A percentile compares a stretch with the other conserved stretches of the same genome.
These are phyloP conservation scores for Cephus cinctus DNA, from an alignment of 1,140 invertebrate genomes.

Conservation along the genomic window DNA sequence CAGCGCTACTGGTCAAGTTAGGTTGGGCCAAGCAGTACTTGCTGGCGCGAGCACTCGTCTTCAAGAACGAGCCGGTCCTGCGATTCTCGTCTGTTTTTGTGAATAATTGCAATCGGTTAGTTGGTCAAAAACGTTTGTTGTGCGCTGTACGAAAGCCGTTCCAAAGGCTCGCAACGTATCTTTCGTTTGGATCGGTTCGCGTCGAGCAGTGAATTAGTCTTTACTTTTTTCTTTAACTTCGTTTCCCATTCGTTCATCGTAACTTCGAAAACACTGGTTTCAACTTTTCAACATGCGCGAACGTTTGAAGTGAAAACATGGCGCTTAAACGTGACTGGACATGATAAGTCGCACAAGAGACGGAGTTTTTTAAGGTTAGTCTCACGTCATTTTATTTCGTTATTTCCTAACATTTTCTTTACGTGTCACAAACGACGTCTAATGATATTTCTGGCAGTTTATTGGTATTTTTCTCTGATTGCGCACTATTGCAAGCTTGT, in stretches of 20 bases:
- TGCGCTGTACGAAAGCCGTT: not conserved
- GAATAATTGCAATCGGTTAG: conserved; percentile 24
- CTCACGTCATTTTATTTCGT: conserved; percentile 14
- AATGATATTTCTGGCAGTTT: too few relatives aligned
- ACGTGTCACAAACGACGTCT: too few relatives aligned
- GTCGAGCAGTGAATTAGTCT: too few relatives aligned
- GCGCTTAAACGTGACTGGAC: conserved; percentile 34
- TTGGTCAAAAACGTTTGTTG: conserved; percentile 3
- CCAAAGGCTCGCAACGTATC: too few relatives aligned
- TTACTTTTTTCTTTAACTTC: too few relatives aligned
- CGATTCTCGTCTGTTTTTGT: conserved; percentile 33
- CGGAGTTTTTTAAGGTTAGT: conserved; percentile 36
- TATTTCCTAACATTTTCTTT: conserved; percentile 4
- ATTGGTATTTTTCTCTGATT: too few relatives aligned
- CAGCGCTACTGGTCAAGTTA: conserved; percentile 16
- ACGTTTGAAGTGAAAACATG: conserved; percentile 40
- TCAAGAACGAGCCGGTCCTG: not conserved
- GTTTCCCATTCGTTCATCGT: too few relatives aligned
- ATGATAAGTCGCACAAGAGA: conserved; percentile 25
- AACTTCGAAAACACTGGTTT: too few relatives aligned
- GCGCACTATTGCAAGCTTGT: too few relatives aligned
- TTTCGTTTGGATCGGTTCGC: too few relatives aligned
- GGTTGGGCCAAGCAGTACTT: conserved; percentile 17
- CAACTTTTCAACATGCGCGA: conserved; percentile 27
- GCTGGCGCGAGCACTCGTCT: conserved; percentile 25